phyloP scores from a whole-genome alignment of 2,113 vertebrate genomes.

The Calidris pygmaea region DNA sequence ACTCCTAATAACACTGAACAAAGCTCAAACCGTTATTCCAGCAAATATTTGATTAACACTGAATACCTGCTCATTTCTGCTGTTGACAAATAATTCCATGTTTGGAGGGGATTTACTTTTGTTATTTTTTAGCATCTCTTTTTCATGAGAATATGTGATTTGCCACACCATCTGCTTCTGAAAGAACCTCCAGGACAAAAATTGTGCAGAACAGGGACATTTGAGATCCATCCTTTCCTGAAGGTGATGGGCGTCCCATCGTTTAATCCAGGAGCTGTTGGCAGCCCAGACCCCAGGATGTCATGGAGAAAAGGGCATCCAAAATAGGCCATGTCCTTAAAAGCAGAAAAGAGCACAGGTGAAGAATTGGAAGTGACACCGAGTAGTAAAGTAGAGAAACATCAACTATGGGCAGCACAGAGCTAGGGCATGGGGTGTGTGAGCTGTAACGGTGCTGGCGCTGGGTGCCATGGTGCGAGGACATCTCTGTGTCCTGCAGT shows the following conservation, averaged over 20 bases:
- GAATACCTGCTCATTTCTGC: not conserved
- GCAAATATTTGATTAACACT: not conserved
- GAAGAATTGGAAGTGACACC: not conserved
- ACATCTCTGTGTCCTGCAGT: not conserved
- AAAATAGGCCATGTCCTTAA: not conserved
- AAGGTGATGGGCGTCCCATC: not conserved
- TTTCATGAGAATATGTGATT: not conserved
- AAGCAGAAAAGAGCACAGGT: not conserved
- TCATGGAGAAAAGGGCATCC: not conserved
- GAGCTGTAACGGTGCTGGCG: not conserved
- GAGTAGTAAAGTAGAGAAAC: not conserved
- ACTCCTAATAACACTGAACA: not conserved
- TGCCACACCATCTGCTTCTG: not conserved
- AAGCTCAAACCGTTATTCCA: not conserved
- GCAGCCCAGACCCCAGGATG: not conserved
- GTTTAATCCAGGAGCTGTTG: not conserved
- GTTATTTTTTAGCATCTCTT: not conserved
- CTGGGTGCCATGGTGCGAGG: fast-evolving
- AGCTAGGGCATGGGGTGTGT: not conserved
- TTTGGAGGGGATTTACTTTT: not conserved
- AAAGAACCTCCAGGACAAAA: not conserved
- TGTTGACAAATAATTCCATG: not conserved
- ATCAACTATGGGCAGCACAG: fast-evolving
- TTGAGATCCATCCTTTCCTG: not conserved
- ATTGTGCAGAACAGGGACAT: not conserved